Evolutionary conservation across 2,113 vertebrate species (phyloP).

Genomic region (Mystacornis crossleyi): DNA sequence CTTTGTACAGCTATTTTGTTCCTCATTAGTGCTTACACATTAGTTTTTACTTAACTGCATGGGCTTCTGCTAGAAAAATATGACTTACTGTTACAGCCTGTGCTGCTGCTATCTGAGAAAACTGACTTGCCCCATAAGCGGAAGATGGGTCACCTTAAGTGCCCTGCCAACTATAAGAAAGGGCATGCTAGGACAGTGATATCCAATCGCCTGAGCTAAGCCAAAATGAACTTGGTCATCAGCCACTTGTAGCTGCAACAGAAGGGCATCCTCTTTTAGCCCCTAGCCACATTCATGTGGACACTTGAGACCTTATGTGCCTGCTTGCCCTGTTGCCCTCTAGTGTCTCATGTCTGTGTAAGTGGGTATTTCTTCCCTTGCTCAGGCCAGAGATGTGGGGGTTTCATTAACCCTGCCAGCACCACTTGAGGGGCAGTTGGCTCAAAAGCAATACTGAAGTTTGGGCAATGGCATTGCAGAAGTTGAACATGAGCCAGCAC

Average conservation of each 20-base stretch:
- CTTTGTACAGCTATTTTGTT: not conserved
- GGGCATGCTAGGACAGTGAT: not conserved
- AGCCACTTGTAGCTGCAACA: not conserved
- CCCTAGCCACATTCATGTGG: fast-evolving
- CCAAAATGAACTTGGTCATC: not conserved
- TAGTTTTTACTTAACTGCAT: not conserved
- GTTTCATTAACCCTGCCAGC: not conserved
- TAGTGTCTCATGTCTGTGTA: fast-evolving
- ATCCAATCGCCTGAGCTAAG: not conserved
- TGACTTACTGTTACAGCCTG: not conserved
- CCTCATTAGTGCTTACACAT: not conserved
- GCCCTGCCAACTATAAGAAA: not conserved
- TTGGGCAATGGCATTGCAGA: fast-evolving
- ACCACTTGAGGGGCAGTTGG: not conserved
- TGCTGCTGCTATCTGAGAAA: not conserved
- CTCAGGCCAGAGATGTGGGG: not conserved
- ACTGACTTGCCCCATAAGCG: not conserved
- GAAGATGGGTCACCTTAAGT: not conserved
- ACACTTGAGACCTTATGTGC: fast-evolving
- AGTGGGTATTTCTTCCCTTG: not conserved
- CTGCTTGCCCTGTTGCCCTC: not conserved
- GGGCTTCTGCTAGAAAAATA: not conserved
- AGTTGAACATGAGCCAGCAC: not conserved
- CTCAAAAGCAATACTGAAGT: not conserved
- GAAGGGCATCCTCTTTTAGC: not conserved